Base-by-base conservation (phyloP, 2,888 invertebrate species). In the Atherix ibis region DNA sequence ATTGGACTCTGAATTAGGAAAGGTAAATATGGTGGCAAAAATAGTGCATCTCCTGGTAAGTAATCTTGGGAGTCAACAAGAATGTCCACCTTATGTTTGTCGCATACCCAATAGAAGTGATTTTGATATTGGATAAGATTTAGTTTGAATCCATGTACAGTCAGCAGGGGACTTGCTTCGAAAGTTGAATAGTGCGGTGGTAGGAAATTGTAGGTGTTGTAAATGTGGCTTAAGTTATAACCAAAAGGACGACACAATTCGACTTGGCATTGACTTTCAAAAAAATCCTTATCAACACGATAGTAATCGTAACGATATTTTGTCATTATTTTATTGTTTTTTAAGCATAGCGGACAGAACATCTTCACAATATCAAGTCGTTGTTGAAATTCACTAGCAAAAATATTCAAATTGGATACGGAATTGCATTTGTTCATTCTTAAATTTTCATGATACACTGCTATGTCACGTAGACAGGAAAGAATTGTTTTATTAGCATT, bases 291-390 rank as follows among this genome's bases (percentile, higher is more conserved):
- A 12, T 31, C 31, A 5, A 46, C 41, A 28, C 36, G 29, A 13
- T 33, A 15, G 22, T 34, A 42, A 35, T 39, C 41, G 31, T 45
- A 42, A 16, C 40, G 29, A 12, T 40, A 40, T n/a, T 37, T 38
- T 17, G 35, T 37, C 14, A 44, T 29, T 34, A 35, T 42, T 3
- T 34, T 43, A 43, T 60, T 54, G 22, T 48, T 48, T 18, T 54
- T 53, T n/a, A 71, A 51, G 48, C 77, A 77, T 24, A 65, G 48
- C 1, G 75, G 74, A 45, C 76, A 77, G 46, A 67, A 63, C 36
- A 65, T 62, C 48, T 66, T 65, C 40, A 61, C 70, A 3, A 40
- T 34, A 19, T 70, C 66, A 51, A 67, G 64, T 37, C 64, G 61
- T 29, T 58, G 48, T 36, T 62, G 37, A 42, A 73, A 71, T 43